Percentiles rank a stretch among this genome's conserved stretches.
Conservation (phyloP, 2,888 invertebrate species). For the Amblyjoppa proteus region DNA sequence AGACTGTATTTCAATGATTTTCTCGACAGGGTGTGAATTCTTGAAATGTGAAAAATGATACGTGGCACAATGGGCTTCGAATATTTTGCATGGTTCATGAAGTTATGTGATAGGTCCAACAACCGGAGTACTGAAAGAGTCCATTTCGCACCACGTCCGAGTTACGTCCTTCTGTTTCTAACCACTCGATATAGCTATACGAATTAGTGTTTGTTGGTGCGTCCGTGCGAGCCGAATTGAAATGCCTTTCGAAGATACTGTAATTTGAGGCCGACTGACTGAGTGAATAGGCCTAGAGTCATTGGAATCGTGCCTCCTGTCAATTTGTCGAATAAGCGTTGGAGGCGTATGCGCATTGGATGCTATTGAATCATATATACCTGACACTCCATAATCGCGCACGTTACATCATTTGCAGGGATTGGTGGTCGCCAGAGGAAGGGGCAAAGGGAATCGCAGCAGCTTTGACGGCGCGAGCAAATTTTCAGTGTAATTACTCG, state of each 20-base stretch:
- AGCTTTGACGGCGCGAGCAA: constrained; percentile 23
- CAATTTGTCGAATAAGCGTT: constrained; percentile 49
- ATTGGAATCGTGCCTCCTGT: constrained; percentile 31
- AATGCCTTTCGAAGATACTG: constrained; percentile 31
- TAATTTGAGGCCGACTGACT: constrained; percentile 40
- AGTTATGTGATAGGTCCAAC: too few relatives aligned
- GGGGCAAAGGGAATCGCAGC: constrained; percentile 10
- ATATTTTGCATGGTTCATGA: too few relatives aligned
- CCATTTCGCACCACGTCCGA: not conserved
- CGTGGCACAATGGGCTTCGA: too few relatives aligned
- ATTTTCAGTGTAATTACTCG: constrained; percentile 43
- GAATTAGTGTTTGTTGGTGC: constrained; percentile 3
- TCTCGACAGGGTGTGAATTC: too few relatives aligned
- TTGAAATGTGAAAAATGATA: too few relatives aligned
- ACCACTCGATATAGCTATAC: not conserved
- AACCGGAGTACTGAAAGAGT: too few relatives aligned
- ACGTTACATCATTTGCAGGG: constrained; percentile 28
- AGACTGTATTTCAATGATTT: too few relatives aligned
- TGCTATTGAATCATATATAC: not conserved
- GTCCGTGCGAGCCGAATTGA: constrained; percentile 3
- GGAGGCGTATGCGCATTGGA: constrained; percentile 10
- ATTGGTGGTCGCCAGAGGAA: not conserved
- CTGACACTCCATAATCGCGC: constrained; percentile 38
- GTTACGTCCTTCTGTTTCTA: not conserved
- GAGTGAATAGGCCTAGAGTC: not conserved